Conservation (phyloP, 2,113 vertebrate genomes). For the Psammodynastes pulverulentus region DNA sequence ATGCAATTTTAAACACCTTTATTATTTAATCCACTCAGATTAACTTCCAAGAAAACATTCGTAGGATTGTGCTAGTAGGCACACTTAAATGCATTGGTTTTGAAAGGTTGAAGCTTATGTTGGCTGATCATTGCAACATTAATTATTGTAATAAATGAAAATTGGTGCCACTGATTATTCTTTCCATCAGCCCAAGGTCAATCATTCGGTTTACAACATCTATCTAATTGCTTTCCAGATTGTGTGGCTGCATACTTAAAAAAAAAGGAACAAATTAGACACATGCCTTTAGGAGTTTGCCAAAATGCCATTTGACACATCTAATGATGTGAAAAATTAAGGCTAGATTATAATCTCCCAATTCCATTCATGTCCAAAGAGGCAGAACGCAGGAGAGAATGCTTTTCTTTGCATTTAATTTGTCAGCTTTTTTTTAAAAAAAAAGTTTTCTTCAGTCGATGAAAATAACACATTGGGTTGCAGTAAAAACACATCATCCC, state of each 20-base stretch:
- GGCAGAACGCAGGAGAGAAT: neutral
- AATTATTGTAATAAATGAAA: neutral
- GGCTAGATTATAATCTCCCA: constrained; percentile 4
- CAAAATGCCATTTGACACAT: constrained; percentile 5
- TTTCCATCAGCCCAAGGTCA: neutral
- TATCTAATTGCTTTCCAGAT: neutral
- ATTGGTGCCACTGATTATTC: neutral
- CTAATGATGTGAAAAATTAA: constrained; percentile 33
- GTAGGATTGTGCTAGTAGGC: neutral
- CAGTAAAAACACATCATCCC: neutral
- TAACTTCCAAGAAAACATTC: neutral
- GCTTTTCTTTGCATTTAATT: neutral
- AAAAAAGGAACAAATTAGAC: constrained; percentile 1
- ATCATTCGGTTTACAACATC: neutral
- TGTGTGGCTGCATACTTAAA: neutral
- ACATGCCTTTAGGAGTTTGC: neutral
- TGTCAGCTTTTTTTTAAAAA: neutral
- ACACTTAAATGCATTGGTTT: neutral
- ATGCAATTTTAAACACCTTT: neutral
- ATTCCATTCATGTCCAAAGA: neutral
- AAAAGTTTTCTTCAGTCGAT: neutral
- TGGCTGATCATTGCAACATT: neutral
- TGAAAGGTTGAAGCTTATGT: neutral
- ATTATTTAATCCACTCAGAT: neutral
- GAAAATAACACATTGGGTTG: neutral